Conservation (phyloP, 2,797 vertebrate genomes). For the Neomorphus geoffroyi region DNA sequence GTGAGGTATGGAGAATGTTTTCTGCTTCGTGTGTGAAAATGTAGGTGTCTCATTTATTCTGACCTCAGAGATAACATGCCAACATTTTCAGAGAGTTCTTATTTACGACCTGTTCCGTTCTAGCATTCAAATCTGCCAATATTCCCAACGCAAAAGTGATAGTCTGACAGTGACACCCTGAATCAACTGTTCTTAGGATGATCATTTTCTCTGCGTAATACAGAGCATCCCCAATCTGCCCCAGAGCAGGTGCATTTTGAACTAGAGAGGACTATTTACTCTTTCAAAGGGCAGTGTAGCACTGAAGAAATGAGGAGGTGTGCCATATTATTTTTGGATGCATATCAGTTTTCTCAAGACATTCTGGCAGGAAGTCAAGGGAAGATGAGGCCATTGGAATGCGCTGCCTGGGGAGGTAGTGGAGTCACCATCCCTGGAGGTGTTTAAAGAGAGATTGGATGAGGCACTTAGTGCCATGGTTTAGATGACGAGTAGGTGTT, state of each 20-base stretch:
- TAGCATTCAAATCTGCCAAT: background rate
- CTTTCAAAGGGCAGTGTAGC: background rate
- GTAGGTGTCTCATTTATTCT: background rate
- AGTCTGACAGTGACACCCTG: background rate
- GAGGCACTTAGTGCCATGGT: too few species aligned
- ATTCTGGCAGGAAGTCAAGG: background rate
- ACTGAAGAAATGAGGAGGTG: background rate
- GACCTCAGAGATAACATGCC: background rate
- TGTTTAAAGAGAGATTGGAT: too few species aligned
- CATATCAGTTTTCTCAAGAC: background rate
- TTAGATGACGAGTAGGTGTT: too few species aligned
- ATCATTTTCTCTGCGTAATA: background rate
- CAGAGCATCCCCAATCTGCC: too few species aligned
- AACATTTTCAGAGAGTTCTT: background rate
- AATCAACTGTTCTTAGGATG: background rate
- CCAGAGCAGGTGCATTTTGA: background rate
- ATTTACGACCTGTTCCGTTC: rapidly evolving
- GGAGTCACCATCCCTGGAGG: too few species aligned
- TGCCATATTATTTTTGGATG: background rate
- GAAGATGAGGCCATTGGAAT: background rate
- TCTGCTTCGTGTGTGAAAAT: background rate
- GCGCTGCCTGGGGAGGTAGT: too few species aligned
- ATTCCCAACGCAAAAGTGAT: background rate
- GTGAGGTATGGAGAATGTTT: background rate
- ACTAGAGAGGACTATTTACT: background rate